Conservation (phyloP, 2,888 invertebrate species). For the Noctuana brunneofusca region DNA sequence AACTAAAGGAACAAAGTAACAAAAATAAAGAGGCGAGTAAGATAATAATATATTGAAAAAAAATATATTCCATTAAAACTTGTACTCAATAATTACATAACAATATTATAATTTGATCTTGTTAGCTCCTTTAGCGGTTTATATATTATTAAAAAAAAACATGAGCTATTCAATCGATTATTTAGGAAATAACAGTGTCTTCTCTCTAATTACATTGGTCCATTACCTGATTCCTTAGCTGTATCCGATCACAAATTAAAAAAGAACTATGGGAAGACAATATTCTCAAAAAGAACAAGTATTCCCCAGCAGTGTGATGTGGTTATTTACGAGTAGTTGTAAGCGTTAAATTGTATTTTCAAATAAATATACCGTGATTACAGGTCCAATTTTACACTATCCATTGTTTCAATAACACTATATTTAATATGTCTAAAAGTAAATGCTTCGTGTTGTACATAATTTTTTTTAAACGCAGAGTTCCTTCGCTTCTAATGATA, state of each 20-base stretch:
- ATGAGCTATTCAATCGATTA: slow-evolving; percentile 60
- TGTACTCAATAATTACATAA: slow-evolving; percentile 83
- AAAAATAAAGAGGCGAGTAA: slow-evolving; percentile 78
- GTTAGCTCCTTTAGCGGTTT: slow-evolving; percentile 69
- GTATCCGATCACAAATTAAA: slow-evolving; percentile 53
- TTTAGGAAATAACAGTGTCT: slow-evolving; percentile 64
- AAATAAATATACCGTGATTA: slow-evolving; percentile 71
- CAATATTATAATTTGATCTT: slow-evolving; percentile 82
- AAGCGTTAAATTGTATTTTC: slow-evolving; percentile 62
- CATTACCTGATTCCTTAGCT: slow-evolving; percentile 60
- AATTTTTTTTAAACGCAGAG: slow-evolving; percentile 55
- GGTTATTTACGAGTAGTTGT: slow-evolving; percentile 57
- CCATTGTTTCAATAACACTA: slow-evolving; percentile 68
- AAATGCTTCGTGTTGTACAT: slow-evolving; percentile 82
- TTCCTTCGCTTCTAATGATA: slow-evolving; percentile 41
- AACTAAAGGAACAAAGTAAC: slow-evolving; percentile 82
- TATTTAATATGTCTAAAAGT: slow-evolving; percentile 80
- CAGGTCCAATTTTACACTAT: slow-evolving; percentile 59
- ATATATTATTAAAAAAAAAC: slow-evolving; percentile 59
- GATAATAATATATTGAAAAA: slow-evolving; percentile 73
- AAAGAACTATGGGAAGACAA: slow-evolving; percentile 53
- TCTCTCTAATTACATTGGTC: slow-evolving; percentile 72
- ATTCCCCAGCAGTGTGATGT: slow-evolving; percentile 73
- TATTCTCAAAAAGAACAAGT: slow-evolving; percentile 56
- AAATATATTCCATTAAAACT: slow-evolving; percentile 79